A percentile compares a stretch with the other conserved stretches of the same genome.
Evolutionary conservation across 2,888 invertebrate species (phyloP).

Genomic region (Heliconius ismenius): DNA sequence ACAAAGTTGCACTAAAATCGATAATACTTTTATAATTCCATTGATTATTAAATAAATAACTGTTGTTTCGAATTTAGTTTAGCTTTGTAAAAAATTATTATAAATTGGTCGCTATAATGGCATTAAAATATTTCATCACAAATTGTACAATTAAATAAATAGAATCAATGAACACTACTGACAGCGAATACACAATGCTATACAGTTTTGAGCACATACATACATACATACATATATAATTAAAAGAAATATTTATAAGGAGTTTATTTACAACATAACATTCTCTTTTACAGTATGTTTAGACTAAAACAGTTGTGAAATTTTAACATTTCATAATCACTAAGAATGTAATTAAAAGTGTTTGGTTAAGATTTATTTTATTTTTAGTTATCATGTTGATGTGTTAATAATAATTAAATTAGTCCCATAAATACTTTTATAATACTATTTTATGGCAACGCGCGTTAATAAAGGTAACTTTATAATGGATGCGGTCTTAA

Average conservation of each 20-base stretch:
- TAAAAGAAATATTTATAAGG: conserved; percentile 16
- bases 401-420: conserved; percentile 49
- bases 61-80: background rate
- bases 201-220: conserved; percentile 11
- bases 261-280: conserved; percentile 29
- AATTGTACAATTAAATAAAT: conserved; percentile 31
- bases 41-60: background rate
- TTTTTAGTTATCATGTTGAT: background rate
- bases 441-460: conserved; percentile 76
- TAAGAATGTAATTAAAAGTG: background rate
- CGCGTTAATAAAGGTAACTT: conserved; percentile 74
- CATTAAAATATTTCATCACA: conserved; percentile 60
- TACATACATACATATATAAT: conserved; percentile 20
- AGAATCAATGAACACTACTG: conserved; percentile 17
- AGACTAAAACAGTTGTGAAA: conserved; percentile 23
- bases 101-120: conserved; percentile 63
- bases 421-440: conserved; percentile 48
- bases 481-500: conserved; percentile 58
- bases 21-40: conserved; percentile 2
- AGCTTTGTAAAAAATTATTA: conserved; percentile 18
- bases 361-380: background rate
- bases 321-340: conserved; percentile 8
- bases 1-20: conserved; percentile 18
- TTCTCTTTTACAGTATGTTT: background rate
- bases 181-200: conserved; percentile 18